Evolutionary conservation across 2,797 vertebrate genomes (phyloP).

Genomic region (Falco rusticolus): DNA sequence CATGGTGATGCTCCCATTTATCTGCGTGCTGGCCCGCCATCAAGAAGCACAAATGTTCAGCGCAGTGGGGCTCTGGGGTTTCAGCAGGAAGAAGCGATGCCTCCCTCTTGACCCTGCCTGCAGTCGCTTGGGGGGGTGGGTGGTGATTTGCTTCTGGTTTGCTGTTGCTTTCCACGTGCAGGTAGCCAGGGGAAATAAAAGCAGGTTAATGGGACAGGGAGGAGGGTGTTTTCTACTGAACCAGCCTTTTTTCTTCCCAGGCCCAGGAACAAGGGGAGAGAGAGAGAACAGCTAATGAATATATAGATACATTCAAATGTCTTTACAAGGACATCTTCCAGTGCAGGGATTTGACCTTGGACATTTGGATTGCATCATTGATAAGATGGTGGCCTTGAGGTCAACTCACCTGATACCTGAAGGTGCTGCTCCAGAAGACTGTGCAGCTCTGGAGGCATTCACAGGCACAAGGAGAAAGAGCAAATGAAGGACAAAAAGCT

Average conservation of each 20-base stretch:
- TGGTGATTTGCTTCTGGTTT: background rate
- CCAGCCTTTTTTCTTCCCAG: background rate
- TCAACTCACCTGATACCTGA: background rate
- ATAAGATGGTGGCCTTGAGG: background rate
- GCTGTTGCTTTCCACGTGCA: background rate
- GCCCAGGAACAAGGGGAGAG: background rate
- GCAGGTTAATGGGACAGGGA: constrained; percentile 45
- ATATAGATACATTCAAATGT: background rate
- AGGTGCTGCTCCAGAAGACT: background rate
- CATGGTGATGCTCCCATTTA: background rate
- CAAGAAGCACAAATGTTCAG: background rate
- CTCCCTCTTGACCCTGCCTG: background rate
- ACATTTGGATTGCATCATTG: background rate
- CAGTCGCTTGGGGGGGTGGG: fast-evolving
- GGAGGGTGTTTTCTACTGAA: background rate
- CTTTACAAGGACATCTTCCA: background rate
- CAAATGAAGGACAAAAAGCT: background rate
- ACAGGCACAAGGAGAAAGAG: background rate
- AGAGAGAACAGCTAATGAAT: background rate
- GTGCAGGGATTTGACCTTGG: background rate
- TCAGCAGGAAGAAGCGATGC: fast-evolving
- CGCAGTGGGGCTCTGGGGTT: background rate
- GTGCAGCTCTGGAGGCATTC: background rate
- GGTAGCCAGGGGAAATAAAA: constrained; percentile 38
- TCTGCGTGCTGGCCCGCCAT: background rate